These are phyloP conservation scores for Drosophila biarmipes DNA, from an alignment of 1,140 invertebrate genomes.

Conservation along the genomic window DNA sequence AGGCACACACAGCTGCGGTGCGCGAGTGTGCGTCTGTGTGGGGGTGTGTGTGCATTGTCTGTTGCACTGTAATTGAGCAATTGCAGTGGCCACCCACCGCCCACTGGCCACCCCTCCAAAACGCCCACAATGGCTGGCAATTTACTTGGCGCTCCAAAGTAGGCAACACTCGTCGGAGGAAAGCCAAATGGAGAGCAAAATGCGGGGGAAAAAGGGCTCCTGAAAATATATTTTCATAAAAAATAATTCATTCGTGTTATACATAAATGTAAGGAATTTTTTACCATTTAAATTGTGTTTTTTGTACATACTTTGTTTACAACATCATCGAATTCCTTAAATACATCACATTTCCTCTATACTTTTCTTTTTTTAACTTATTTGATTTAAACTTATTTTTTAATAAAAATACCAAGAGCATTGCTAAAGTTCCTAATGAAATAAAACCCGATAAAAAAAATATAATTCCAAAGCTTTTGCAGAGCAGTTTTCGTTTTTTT, in stretches of 20 bases:
- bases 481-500: too few species aligned
- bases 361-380: too few species aligned
- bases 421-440: too few species aligned
- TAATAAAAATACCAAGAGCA: too few species aligned
- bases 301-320: too few species aligned
- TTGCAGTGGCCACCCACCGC: constrained; percentile 59
- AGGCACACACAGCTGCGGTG: constrained; percentile 24
- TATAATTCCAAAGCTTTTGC: too few species aligned
- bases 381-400: too few species aligned
- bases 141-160: constrained; percentile 69
- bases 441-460: too few species aligned
- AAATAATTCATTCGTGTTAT: neutral
- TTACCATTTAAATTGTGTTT: neutral
- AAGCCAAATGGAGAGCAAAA: neutral
- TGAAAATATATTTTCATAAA: neutral
- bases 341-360: too few species aligned
- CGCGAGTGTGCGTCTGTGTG: too few species aligned
- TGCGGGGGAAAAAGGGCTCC: neutral
- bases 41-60: constrained; percentile 57
- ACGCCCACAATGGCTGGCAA: constrained; percentile 12
- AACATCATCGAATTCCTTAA: too few species aligned
- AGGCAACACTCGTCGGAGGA: constrained; percentile 60
- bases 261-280: too few species aligned
- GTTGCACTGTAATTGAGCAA: constrained; percentile 79
- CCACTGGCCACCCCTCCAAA: constrained; percentile 1